phyloP scores from a whole-genome alignment of 2,113 vertebrate genomes.

The Lagenorhynchus albirostris region DNA sequence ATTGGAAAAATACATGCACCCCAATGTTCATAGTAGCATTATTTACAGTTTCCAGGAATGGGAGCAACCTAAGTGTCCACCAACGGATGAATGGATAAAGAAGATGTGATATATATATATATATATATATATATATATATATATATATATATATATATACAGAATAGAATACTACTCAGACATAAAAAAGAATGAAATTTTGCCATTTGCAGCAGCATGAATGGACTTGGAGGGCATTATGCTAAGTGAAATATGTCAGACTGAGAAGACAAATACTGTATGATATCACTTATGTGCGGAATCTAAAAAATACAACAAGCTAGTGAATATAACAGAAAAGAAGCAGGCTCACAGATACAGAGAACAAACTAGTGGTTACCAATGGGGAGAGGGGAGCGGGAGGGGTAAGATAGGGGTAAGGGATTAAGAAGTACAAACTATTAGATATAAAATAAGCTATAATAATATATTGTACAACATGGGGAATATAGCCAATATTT shows the following conservation, averaged over 20 bases:
- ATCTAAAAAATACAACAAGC: not conserved
- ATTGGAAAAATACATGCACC: not conserved
- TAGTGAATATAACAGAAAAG: not conserved
- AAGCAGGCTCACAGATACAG: not conserved
- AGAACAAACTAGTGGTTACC: not conserved
- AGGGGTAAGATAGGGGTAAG: not conserved
- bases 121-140: not conserved
- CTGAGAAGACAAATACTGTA: not conserved
- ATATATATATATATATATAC: not conserved
- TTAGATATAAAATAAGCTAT: not conserved
- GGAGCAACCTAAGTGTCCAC: not conserved
- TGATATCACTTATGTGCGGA: not conserved
- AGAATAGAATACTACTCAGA: not conserved
- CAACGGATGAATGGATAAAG: not conserved
- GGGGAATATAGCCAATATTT: not conserved
- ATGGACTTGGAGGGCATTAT: not conserved
- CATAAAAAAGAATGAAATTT: not conserved
- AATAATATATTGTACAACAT: not conserved
- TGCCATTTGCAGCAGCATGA: not conserved
- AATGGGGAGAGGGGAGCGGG: not conserved
- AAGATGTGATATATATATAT: not conserved
- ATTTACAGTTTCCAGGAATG: not conserved
- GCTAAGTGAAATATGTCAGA: not conserved
- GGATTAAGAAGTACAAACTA: not conserved
- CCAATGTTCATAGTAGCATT: not conserved